A percentile compares a stretch with the other conserved stretches of the same genome.
phyloP scores from a whole-genome alignment of 2,888 invertebrate genomes.

The Bunonema sp. region DNA sequence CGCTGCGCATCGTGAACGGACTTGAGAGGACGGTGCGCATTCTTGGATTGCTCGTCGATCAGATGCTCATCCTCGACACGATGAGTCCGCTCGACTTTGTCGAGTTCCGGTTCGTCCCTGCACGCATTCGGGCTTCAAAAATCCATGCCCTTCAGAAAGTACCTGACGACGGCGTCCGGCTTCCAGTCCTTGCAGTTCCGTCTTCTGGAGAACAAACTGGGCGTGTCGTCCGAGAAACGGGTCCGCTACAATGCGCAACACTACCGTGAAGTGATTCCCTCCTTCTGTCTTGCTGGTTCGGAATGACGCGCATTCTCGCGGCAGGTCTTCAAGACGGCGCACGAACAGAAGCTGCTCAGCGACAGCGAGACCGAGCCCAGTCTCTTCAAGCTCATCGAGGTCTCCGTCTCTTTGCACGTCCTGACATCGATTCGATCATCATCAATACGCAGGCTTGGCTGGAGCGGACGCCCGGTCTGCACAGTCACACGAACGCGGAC shows the following conservation, averaged over 20 bases:
- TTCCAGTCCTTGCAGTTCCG: conserved; percentile 91
- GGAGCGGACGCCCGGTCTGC: conserved; percentile 79
- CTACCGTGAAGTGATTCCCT: conserved; percentile 53
- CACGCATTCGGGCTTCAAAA: not conserved
- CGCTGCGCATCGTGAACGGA: conserved; percentile 75
- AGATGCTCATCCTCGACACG: conserved; percentile 88
- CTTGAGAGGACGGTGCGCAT: conserved; percentile 80
- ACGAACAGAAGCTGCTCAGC: conserved; percentile 40
- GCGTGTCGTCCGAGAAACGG: conserved; percentile 61
- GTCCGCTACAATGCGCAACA: conserved; percentile 78
- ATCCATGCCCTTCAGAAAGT: conserved; percentile 54
- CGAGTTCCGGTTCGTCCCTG: conserved; percentile 60
- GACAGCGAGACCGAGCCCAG: conserved; percentile 71
- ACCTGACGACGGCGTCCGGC: conserved; percentile 83
- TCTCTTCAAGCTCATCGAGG: conserved; percentile 66
- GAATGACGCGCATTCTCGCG: not conserved
- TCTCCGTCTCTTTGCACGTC: conserved; percentile 10
- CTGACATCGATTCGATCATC: not conserved
- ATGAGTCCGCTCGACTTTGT: conserved; percentile 98
- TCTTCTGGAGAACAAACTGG: conserved; percentile 79
- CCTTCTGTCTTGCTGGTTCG: conserved; percentile 52
- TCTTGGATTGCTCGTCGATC: conserved; percentile 75
- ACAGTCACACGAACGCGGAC: conserved; percentile 42
- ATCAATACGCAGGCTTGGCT: conserved; percentile 47
- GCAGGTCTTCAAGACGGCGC: conserved; percentile 55